phyloP scores from a whole-genome alignment of 1,140 invertebrate species.

The Dendrolimus punctatus region DNA sequence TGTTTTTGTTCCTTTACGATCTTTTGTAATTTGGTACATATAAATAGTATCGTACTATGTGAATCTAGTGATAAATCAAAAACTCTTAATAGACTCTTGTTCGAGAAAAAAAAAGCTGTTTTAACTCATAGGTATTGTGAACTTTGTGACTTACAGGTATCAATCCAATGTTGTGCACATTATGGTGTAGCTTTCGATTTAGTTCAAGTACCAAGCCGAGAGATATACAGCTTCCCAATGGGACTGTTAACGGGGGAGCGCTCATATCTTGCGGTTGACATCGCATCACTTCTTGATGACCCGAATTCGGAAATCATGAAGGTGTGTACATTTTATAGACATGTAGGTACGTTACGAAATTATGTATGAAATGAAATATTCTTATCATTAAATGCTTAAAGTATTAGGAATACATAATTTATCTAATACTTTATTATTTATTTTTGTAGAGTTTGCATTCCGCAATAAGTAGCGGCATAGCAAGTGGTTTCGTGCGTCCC shows the following conservation, averaged over 20 bases:
- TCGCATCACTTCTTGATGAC: not conserved
- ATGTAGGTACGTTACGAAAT: no score
- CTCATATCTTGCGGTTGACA: not conserved
- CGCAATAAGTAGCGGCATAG: conserved; percentile 34
- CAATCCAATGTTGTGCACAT: not conserved
- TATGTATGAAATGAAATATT: no score
- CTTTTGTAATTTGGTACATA: no score
- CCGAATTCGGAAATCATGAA: no score
- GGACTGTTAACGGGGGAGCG: not conserved
- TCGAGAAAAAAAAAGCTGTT: not conserved
- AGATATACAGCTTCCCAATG: not conserved
- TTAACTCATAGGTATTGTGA: not conserved
- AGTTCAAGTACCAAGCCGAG: conserved; percentile 1
- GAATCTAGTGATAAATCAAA: no score
- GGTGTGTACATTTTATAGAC: no score
- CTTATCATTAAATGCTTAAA: no score
- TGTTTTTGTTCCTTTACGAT: no score
- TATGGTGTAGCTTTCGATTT: conserved; percentile 2
- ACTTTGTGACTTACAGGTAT: not conserved
- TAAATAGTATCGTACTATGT: no score
- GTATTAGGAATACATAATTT: no score
- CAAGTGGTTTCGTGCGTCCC: conserved; percentile 36
- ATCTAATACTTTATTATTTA: not conserved
- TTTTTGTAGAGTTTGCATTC: conserved; percentile 25
- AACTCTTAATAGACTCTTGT: no score